Evolutionary conservation across 2,797 vertebrate species (phyloP).

Genomic region (Taeniopygia guttata): DNA sequence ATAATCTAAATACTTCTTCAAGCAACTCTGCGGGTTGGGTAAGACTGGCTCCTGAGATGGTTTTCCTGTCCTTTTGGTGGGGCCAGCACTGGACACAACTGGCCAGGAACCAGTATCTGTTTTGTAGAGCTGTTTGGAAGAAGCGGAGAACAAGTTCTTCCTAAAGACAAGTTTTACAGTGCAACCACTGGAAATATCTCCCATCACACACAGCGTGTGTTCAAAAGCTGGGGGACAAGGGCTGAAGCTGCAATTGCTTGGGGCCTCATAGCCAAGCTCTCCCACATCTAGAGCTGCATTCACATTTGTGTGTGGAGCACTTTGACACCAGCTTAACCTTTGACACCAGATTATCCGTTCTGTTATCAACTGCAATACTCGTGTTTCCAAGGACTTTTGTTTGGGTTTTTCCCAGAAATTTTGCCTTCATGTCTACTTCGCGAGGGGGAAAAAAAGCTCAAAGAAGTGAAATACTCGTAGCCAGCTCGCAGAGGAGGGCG

Average conservation of each 20-base stretch:
- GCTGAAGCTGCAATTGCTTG: accelerated
- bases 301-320: accelerated
- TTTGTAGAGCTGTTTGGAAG: not conserved
- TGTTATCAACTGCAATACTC: not conserved
- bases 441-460: not conserved
- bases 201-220: accelerated
- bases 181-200: not conserved
- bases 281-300: not conserved
- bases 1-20: not conserved
- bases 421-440: not conserved
- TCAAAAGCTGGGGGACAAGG: not conserved
- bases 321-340: not conserved
- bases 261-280: not conserved
- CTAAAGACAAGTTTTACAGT: not conserved
- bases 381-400: not conserved
- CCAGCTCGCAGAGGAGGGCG: no score
- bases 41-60: not conserved
- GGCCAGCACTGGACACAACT: not conserved
- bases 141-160: not conserved
- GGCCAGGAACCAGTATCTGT: not conserved
- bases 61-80: not conserved
- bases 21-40: not conserved
- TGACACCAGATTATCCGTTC: not conserved
- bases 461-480: no score
- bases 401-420: not conserved